Evolutionary conservation across 2,797 vertebrate species (phyloP).

Genomic region (Poeciliopsis infans): DNA sequence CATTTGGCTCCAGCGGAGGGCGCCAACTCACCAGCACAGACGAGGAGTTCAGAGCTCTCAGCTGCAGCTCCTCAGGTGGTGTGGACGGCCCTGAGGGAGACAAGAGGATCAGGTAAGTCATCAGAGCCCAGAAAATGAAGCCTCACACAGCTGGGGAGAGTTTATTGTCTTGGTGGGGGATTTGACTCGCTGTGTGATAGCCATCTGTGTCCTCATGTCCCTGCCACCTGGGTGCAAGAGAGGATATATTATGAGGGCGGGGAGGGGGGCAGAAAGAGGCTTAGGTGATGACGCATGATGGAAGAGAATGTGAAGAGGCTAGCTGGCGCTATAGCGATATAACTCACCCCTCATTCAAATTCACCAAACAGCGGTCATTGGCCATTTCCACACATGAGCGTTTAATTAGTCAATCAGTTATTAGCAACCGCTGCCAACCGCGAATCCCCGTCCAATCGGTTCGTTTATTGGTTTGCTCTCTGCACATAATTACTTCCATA

Average conservation of each 20-base stretch:
- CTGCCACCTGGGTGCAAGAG: conserved; percentile 63
- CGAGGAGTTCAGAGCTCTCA: conserved; percentile 87
- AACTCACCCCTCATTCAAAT: conserved; percentile 36
- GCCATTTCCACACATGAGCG: conserved; percentile 57
- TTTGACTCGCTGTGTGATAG: conserved; percentile 57
- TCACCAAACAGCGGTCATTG: conserved; percentile 32
- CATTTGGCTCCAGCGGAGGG: conserved; percentile 92
- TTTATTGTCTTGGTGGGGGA: conserved; percentile 50
- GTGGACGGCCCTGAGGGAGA: conserved; percentile 87
- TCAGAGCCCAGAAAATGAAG: conserved; percentile 60
- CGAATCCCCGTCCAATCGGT: conserved; percentile 43
- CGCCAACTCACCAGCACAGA: conserved; percentile 93
- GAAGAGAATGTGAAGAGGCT: conserved; percentile 33
- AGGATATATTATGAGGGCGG: conserved; percentile 26
- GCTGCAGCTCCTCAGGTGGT: conserved; percentile 89
- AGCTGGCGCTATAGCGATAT: conserved; percentile 61
- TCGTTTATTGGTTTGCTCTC: conserved; percentile 16
- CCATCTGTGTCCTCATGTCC: conserved; percentile 65
- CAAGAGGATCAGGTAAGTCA: conserved; percentile 54
- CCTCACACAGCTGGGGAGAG: conserved; percentile 57
- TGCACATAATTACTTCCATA: conserved; percentile 23
- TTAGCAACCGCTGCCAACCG: conserved; percentile 44
- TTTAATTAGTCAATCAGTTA: conserved; percentile 65
- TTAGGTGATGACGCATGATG: conserved; percentile 54
- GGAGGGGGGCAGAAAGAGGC: conserved; percentile 30